These are phyloP conservation scores for Diachasmimorpha longicaudata DNA, from an alignment of 1,140 invertebrate species.

Conservation along the genomic window DNA sequence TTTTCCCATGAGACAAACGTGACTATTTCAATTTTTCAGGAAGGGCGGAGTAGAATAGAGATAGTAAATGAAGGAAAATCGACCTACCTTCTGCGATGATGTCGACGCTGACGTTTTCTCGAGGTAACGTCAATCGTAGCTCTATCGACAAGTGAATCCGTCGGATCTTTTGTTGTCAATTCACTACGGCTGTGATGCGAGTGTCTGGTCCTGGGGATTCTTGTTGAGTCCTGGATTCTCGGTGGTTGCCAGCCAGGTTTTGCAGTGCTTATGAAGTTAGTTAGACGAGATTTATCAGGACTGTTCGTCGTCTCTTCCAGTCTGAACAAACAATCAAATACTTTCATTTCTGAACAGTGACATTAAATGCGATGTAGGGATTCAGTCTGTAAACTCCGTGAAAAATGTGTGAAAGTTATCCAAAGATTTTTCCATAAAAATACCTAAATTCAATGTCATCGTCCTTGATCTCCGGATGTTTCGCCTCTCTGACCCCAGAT, in stretches of 20 bases:
- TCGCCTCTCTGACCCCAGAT: conserved; percentile 37
- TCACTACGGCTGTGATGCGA: not conserved
- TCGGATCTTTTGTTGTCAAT: conserved; percentile 24
- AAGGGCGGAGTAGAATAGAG: not conserved
- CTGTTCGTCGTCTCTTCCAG: conserved; percentile 32
- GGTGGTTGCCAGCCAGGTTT: not conserved
- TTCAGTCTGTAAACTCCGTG: no score
- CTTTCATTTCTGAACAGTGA: not conserved
- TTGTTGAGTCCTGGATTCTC: not conserved
- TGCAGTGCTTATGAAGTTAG: not conserved
- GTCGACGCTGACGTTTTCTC: conserved; percentile 40
- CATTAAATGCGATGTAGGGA: no score
- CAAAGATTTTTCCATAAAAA: not conserved
- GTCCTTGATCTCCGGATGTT: conserved; percentile 40
- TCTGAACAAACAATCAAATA: conserved; percentile 22
- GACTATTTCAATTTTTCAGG: not conserved
- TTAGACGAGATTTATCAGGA: conserved; percentile 30
- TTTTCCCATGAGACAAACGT: not conserved
- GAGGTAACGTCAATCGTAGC: conserved; percentile 27
- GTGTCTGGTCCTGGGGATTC: conserved; percentile 1
- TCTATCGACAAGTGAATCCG: conserved; percentile 31
- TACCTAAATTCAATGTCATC: conserved; percentile 48
- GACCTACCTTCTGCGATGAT: conserved; percentile 45
- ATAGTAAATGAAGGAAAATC: not conserved
- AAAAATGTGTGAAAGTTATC: not conserved